Base-by-base conservation (phyloP, 1,140 invertebrate species). In the Hesperophylax magnus region DNA sequence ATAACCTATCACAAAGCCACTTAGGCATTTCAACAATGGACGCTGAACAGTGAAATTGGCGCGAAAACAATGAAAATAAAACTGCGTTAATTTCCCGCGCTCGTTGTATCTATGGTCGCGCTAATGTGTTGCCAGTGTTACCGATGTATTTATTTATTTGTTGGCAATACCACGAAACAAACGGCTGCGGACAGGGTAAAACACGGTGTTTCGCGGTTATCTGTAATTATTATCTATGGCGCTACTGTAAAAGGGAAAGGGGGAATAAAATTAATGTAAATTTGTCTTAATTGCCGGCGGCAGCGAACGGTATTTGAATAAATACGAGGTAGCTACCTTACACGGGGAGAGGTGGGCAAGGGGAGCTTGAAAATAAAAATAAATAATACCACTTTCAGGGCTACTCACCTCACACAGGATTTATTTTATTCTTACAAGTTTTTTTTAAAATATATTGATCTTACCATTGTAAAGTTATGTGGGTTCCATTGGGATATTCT, bases 241-340 rank as follows among this genome's bases (percentile, higher is more conserved):
- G 53, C 17, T 47, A 27, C 75, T 65, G 15, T 24, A 17, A 22
- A 27, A 63, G 18, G 60, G 52, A 52, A 34, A 31, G 61, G 52
- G 77, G 47, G 76, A 82, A 82, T 81, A 83, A 83, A 83, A 78
- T 83, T 81, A 81, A 83, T 83, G 82, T 67, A 83, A 81, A 83
- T 83, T 83, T 52, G 17, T 79, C 75, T 72, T 83, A 83, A 83
- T 83, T 83, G 79, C 79, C 82, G 81, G 54, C 81, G 81, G 78
- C 77, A 39, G 79, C 75, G 67, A 79, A 65, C 65, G 78, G 79
- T 78, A 75, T 39, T 83, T 83, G 82, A 83, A 83, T 83, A 83
- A 83, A 83, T 80, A 80, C 78, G 74, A 75, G 18, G 39, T 47
- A 47, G 39, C 39, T 47, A 47, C 74, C 58, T 18, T 61, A 47